Conservation (phyloP, 1,140 invertebrate genomes). For the Liolophura sinensis region DNA sequence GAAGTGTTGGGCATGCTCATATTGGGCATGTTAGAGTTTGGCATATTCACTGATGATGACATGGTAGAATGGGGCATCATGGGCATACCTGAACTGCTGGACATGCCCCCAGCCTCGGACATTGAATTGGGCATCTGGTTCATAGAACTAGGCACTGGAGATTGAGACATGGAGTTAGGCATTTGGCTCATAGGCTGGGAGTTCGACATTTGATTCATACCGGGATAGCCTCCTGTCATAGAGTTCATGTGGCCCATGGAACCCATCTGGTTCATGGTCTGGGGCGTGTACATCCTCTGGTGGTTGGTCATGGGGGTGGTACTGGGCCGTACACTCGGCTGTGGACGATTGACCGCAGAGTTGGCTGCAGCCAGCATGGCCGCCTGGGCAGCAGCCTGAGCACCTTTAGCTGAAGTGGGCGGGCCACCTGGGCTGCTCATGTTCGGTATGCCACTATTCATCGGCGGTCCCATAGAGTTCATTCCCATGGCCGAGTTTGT, state of each 20-base stretch:
- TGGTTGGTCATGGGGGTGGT: slow-evolving; percentile 13
- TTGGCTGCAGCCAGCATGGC: slow-evolving; percentile 57
- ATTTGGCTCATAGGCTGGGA: slow-evolving; percentile 30
- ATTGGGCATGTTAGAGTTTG: slow-evolving; percentile 14
- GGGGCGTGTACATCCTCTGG: slow-evolving; percentile 15
- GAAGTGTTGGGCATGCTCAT: too few species aligned
- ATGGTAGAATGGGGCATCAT: slow-evolving; percentile 12
- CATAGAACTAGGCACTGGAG: slow-evolving; percentile 38
- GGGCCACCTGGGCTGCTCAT: slow-evolving; percentile 27
- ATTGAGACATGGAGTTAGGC: slow-evolving; percentile 25
- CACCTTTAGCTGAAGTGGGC: slow-evolving; percentile 45
- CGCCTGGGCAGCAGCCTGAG: slow-evolving; percentile 57
- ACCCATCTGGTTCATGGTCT: slow-evolving; percentile 39
- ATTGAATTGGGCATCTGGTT: slow-evolving; percentile 1
- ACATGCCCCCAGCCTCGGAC: too few species aligned
- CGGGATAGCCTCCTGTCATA: slow-evolving; percentile 8
- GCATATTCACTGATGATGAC: slow-evolving; percentile 10
- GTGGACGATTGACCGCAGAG: slow-evolving; percentile 28
- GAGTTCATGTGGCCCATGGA: slow-evolving; percentile 14
- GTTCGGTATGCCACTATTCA: slow-evolving; percentile 37
- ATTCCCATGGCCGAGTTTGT: slow-evolving; percentile 13
- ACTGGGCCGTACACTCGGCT: slow-evolving; percentile 14
- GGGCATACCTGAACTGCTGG: too few species aligned
- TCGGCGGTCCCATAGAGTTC: neutral
- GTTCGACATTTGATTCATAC: slow-evolving; percentile 34